Percentiles rank a stretch among this genome's conserved stretches.
These are phyloP conservation scores for Hiodon alosoides DNA, from an alignment of 2,113 vertebrate genomes.

Conservation along the genomic window DNA sequence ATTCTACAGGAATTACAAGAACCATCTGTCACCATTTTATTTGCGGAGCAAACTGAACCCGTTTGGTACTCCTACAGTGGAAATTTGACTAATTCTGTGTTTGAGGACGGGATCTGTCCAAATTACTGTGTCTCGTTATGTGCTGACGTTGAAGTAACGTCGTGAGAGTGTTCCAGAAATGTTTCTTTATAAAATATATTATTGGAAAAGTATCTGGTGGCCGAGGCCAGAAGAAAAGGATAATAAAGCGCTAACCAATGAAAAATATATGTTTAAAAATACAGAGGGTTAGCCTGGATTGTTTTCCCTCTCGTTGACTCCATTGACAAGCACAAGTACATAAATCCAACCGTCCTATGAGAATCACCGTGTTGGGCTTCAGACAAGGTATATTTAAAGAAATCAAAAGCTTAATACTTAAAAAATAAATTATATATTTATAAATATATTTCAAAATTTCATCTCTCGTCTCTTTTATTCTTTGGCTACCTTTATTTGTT, in stretches of 20 bases:
- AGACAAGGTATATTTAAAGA: conserved; percentile 19
- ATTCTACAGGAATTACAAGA: conserved; percentile 11
- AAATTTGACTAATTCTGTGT: neutral
- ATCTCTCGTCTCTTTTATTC: conserved; percentile 44
- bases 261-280: conserved; percentile 9
- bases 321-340: conserved; percentile 9
- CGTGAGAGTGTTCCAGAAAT: neutral
- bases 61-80: neutral
- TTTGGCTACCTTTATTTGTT: conserved; percentile 55
- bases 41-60: no score
- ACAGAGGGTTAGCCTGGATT: no score
- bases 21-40: no score
- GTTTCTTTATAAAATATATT: conserved; percentile 1
- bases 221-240: conserved; percentile 5
- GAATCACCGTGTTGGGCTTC: conserved; percentile 15
- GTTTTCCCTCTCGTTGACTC: neutral
- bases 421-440: conserved; percentile 29
- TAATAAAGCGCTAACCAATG: conserved; percentile 9
- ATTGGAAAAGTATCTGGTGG: neutral
- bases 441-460: conserved; percentile 21
- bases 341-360: conserved; percentile 7
- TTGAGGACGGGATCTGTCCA: conserved; percentile 2
- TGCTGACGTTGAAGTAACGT: neutral
- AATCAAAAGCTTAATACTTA: conserved; percentile 31
- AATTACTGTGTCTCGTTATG: neutral